Conservation (phyloP, 2,888 invertebrate genomes). For the Omphaloscelis lunosa region DNA sequence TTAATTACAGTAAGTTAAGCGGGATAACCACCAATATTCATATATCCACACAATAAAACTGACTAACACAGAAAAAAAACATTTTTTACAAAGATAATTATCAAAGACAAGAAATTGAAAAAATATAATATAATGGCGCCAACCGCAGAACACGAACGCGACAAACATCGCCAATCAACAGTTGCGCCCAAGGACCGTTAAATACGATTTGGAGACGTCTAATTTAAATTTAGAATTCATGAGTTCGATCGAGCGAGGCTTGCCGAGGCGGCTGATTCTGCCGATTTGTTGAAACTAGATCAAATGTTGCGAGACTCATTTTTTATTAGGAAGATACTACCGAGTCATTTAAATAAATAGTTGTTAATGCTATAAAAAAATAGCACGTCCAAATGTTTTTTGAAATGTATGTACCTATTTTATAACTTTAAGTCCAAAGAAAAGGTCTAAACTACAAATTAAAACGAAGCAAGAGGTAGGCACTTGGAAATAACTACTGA, state of each 20-base stretch:
- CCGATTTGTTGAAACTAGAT: conserved; percentile 63
- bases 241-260: conserved; percentile 79
- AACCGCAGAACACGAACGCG: conserved; percentile 65
- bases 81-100: conserved; percentile 5
- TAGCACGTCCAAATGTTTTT: not conserved
- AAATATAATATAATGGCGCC: conserved; percentile 57
- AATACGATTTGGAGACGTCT: conserved; percentile 81
- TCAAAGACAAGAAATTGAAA: conserved; percentile 53
- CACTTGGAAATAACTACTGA: not conserved
- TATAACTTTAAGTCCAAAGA: not conserved
- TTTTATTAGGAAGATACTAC: conserved; percentile 24
- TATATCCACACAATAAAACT: not conserved
- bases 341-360: conserved; percentile 26
- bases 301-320: conserved; percentile 41
- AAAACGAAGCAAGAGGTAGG: not conserved
- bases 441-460: not conserved
- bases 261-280: conserved; percentile 64
- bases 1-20: not conserved
- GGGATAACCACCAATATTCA: not conserved
- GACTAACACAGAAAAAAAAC: not conserved
- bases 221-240: conserved; percentile 83
- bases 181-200: conserved; percentile 77
- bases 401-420: not conserved
- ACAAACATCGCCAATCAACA: conserved; percentile 75
- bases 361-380: not conserved